A percentile compares a stretch with the other conserved stretches of the same genome.
Conservation (phyloP, 2,888 invertebrate genomes). For the Ormyrus rosae region DNA sequence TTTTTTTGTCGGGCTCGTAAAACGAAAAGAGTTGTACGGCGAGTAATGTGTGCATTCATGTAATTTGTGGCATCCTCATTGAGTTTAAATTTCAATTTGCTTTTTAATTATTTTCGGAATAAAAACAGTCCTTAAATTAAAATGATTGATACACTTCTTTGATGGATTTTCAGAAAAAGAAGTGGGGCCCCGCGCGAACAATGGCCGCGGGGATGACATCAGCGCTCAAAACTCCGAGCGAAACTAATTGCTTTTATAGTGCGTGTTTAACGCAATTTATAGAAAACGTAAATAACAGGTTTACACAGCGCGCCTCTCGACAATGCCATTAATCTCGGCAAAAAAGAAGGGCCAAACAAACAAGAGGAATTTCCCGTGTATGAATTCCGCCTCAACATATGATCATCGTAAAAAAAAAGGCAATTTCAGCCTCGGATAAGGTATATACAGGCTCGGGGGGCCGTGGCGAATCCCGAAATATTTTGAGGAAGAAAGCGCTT, state of each 20-base stretch:
- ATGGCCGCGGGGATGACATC: background rate
- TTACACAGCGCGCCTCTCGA: background rate
- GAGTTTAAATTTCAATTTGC: no score
- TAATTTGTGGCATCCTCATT: no score
- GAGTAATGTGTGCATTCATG: no score
- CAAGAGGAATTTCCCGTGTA: constrained; percentile 34
- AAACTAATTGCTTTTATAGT: background rate
- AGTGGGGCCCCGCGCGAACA: no score
- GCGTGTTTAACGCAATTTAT: constrained; percentile 5
- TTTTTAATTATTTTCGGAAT: no score
- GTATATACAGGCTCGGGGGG: background rate
- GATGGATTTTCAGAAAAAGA: no score
- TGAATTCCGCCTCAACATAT: constrained; percentile 6
- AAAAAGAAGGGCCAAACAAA: constrained; percentile 10
- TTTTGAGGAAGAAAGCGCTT: constrained; percentile 6
- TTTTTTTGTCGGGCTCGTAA: background rate
- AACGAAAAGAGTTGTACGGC: no score
- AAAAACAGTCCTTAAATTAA: no score
- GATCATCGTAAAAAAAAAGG: constrained; percentile 29
- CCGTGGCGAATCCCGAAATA: constrained; percentile 23
- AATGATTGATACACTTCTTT: no score
- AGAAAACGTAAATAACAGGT: constrained; percentile 9
- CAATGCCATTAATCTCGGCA: constrained; percentile 1
- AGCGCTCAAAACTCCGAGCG: background rate
- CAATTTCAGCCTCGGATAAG: constrained; percentile 29